A percentile compares a stretch with the other conserved stretches of the same genome.
Evolutionary conservation across 1,140 invertebrate species (phyloP).

Genomic region (Coptotermes formosanus): DNA sequence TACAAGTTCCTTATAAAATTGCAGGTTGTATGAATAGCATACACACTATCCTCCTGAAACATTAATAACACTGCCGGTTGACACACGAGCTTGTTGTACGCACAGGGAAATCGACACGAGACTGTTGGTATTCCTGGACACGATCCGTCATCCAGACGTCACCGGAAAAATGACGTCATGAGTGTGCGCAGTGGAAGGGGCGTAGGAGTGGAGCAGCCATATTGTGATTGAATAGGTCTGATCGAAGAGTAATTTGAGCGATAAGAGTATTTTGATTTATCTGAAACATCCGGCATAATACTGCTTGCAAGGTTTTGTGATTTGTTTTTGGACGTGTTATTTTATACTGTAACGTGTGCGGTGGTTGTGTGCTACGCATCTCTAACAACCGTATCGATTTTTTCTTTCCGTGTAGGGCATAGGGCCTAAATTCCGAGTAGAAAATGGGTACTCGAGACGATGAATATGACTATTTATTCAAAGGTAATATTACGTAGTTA

Average conservation of each 20-base stretch:
- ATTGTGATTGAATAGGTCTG: slow-evolving; percentile 21
- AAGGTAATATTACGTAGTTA: slow-evolving; percentile 72
- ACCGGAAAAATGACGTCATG: slow-evolving; percentile 11
- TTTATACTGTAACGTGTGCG: not conserved
- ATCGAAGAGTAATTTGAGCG: not conserved
- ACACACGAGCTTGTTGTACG: not conserved
- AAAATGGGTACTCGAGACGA: slow-evolving; percentile 94
- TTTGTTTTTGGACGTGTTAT: not conserved
- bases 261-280: slow-evolving; percentile 24
- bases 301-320: not conserved
- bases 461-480: slow-evolving; percentile 99
- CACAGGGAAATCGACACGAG: not conserved
- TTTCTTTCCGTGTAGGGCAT: slow-evolving; percentile 22
- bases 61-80: too few relatives aligned
- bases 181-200: slow-evolving; percentile 31
- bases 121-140: not conserved
- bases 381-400: slow-evolving; percentile 20
- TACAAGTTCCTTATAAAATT: too few relatives aligned
- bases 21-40: too few relatives aligned
- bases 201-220: slow-evolving; percentile 32
- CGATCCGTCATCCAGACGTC: not conserved
- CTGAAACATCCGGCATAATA: not conserved
- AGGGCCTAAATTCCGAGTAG: slow-evolving; percentile 33
- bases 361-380: not conserved
- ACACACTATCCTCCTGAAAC: too few relatives aligned